Percentiles rank a stretch among this genome's conserved stretches.
Conservation (phyloP, 2,797 vertebrate species). For the Molossus alvarezi region DNA sequence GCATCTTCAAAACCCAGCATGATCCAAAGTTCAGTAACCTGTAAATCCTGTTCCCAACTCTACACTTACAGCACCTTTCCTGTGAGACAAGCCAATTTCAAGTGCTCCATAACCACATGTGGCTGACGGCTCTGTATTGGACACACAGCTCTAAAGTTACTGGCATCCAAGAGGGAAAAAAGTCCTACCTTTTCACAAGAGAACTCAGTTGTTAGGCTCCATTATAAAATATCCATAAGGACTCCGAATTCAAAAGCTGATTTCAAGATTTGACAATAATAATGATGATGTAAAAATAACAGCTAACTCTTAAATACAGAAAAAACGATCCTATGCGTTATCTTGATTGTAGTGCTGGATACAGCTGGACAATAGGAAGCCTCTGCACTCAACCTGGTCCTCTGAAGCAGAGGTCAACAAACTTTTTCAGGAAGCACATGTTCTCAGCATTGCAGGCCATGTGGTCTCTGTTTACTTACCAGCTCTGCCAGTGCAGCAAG, state of each 20-base stretch:
- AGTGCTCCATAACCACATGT: neutral
- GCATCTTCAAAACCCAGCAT: neutral
- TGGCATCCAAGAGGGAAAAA: neutral
- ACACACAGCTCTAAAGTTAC: neutral
- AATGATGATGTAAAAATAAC: neutral
- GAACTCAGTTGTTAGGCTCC: conserved; percentile 34
- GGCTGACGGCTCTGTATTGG: neutral
- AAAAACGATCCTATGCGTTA: neutral
- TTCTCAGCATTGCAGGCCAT: neutral
- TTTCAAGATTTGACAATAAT: conserved; percentile 25
- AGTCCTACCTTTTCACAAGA: neutral
- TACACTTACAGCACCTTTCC: neutral
- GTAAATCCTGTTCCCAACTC: neutral
- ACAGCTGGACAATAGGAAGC: neutral
- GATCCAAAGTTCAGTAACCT: no score
- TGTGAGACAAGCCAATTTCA: neutral
- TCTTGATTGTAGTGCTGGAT: neutral
- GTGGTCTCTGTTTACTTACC: neutral
- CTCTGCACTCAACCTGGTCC: neutral
- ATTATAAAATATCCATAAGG: neutral
- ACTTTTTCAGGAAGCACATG: neutral
- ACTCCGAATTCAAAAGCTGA: neutral
- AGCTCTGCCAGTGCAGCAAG: neutral
- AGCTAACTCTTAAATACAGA: neutral
- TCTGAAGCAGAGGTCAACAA: neutral